Evolutionary conservation across 1,140 invertebrate species (phyloP).

Genomic region (Drosophila neocordata): DNA sequence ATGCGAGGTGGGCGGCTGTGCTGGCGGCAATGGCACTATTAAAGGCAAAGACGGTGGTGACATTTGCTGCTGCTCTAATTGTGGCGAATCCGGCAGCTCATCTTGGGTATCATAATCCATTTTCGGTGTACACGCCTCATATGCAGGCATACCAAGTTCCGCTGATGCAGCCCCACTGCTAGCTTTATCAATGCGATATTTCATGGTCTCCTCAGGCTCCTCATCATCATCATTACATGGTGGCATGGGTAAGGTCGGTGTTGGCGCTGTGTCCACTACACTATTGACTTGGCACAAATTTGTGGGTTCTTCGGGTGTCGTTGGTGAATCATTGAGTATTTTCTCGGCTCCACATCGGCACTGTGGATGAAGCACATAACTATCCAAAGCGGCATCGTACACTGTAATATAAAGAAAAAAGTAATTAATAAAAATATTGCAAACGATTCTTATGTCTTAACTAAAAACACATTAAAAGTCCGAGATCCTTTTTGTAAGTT

Average conservation of each 20-base stretch:
- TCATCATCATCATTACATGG: constrained; percentile 49
- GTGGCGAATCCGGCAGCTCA: constrained; percentile 63
- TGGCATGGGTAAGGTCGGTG: constrained; percentile 39
- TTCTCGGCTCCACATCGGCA: constrained; percentile 65
- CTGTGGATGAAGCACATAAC: constrained; percentile 61
- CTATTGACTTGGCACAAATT: constrained; percentile 62
- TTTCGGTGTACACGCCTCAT: constrained; percentile 65
- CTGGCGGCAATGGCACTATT: constrained; percentile 27
- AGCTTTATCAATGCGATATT: constrained; percentile 63
- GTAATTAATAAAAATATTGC: neutral
- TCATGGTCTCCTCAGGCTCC: constrained; percentile 60
- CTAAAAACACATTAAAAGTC: constrained; percentile 17
- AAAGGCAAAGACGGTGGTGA: constrained; percentile 45
- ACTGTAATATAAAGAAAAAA: constrained; percentile 41
- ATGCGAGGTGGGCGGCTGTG: constrained; percentile 45
- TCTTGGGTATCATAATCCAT: constrained; percentile 74
- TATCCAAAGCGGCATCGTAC: constrained; percentile 59
- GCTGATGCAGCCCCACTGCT: constrained; percentile 62
- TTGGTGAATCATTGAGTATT: constrained; percentile 58
- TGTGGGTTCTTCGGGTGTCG: constrained; percentile 67
- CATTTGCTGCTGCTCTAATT: constrained; percentile 53
- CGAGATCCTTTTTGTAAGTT: neutral
- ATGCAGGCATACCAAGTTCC: constrained; percentile 62
- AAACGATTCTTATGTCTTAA: neutral
- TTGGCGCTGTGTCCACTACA: constrained; percentile 42